phyloP scores from a whole-genome alignment of 2,797 vertebrate species.

The Sylvia borin region DNA sequence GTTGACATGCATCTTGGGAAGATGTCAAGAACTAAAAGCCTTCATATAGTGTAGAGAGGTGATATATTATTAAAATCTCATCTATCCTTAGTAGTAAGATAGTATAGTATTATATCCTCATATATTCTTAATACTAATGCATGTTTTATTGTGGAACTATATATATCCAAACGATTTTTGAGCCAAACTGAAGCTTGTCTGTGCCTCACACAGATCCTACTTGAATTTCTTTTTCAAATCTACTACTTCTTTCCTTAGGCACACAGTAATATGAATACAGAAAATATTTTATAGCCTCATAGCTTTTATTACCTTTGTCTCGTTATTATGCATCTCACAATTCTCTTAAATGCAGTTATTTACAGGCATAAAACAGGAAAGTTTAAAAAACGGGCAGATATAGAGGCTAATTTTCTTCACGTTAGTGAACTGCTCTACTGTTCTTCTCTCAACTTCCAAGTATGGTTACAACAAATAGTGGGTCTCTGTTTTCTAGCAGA shows the following conservation, averaged over 20 bases:
- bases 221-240: neutral
- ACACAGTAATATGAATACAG: neutral
- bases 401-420: neutral
- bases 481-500: neutral
- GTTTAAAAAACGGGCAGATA: neutral
- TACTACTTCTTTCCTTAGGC: neutral
- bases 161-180: neutral
- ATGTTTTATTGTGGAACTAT: neutral
- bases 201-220: neutral
- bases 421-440: neutral
- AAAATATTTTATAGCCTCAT: neutral
- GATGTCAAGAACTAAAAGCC: neutral
- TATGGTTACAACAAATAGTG: neutral
- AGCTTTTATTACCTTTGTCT: neutral
- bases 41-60: neutral
- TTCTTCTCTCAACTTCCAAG: neutral
- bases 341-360: neutral
- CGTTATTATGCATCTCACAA: neutral
- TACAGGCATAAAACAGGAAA: neutral
- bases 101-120: neutral
- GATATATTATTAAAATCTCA: constrained; percentile 12
- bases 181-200: neutral
- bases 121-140: neutral
- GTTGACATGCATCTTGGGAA: neutral
- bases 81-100: neutral